Evolutionary conservation across 2,888 invertebrate genomes (phyloP).

Genomic region (Cheilosia vulpina): DNA sequence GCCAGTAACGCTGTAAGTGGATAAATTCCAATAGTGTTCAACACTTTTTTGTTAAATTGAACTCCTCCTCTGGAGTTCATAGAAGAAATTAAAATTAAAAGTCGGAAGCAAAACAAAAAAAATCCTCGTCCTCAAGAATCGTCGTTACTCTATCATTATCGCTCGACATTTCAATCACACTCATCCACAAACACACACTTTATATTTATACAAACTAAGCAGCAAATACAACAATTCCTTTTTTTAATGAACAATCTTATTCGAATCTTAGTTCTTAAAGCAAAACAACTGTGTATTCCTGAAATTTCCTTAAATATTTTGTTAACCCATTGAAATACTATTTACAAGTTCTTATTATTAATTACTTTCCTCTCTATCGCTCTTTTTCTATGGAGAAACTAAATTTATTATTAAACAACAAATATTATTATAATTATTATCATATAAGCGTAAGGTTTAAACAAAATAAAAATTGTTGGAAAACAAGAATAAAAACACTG

Average conservation of each 20-base stretch:
- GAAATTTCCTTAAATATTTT: conserved; percentile 24
- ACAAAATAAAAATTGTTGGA: conserved; percentile 30
- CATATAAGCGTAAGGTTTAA: conserved; percentile 65
- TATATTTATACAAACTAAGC: conserved; percentile 58
- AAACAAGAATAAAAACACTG: conserved; percentile 43
- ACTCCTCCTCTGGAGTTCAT: conserved; percentile 36
- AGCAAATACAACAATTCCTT: conserved; percentile 63
- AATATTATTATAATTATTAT: conserved; percentile 67
- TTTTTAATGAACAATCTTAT: conserved; percentile 68
- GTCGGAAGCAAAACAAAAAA: conserved; percentile 49
- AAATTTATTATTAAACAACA: conserved; percentile 65
- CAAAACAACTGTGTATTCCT: conserved; percentile 40
- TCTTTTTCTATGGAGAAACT: conserved; percentile 66
- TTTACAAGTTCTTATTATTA: conserved; percentile 62
- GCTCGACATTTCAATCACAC: conserved; percentile 60
- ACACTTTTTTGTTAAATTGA: conserved; percentile 17
- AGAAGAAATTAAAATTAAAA: conserved; percentile 48
- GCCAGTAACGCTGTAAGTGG: conserved; percentile 63
- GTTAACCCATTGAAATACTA: conserved; percentile 52
- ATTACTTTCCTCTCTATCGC: conserved; percentile 59
- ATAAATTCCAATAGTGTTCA: conserved; percentile 42
- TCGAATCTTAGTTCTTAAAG: conserved; percentile 70
- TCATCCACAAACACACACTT: conserved; percentile 26
- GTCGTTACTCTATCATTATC: conserved; percentile 67
- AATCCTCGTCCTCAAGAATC: conserved; percentile 66